phyloP scores from a whole-genome alignment of 37 sponge, comb jelly and placozoan genomes.

The Chondrosia reniformis region DNA sequence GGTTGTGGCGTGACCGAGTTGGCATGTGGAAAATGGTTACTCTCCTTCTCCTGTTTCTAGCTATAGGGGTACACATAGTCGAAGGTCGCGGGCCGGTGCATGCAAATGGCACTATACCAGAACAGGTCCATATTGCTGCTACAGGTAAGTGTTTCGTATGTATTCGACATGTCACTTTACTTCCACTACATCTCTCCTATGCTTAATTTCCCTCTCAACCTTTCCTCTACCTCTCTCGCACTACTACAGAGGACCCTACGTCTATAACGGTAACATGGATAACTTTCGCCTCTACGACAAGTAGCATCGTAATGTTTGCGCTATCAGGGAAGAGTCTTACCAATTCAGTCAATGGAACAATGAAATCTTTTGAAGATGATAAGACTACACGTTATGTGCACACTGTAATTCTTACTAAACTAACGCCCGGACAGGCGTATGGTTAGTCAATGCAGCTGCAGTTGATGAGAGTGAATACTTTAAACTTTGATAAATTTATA shows the following conservation, averaged over 20 bases:
- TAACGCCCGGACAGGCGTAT: constrained; percentile 10
- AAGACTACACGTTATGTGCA: constrained; percentile 14
- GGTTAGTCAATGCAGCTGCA: constrained; percentile 2
- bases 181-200: too few species aligned
- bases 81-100: too few species aligned
- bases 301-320: constrained; percentile 1
- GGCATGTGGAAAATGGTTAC: too few species aligned
- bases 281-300: constrained; percentile 10
- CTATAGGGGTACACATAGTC: too few species aligned
- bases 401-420: not conserved
- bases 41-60: too few species aligned
- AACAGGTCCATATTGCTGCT: not conserved
- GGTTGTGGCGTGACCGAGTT: too few species aligned
- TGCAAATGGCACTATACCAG: not conserved
- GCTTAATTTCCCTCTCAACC: too few species aligned
- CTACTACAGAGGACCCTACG: not conserved
- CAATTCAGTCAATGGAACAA: not conserved
- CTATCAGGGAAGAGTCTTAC: not conserved
- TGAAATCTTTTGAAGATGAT: constrained; percentile 18
- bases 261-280: constrained; percentile 7
- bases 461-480: too few species aligned
- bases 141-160: constrained; percentile 11
- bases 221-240: too few species aligned
- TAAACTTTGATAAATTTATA: too few species aligned
- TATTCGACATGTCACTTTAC: too few species aligned